Percentiles rank a stretch among this genome's conserved stretches.
phyloP scores from a whole-genome alignment of 2,888 invertebrate genomes.

The Drosophila limbata region DNA sequence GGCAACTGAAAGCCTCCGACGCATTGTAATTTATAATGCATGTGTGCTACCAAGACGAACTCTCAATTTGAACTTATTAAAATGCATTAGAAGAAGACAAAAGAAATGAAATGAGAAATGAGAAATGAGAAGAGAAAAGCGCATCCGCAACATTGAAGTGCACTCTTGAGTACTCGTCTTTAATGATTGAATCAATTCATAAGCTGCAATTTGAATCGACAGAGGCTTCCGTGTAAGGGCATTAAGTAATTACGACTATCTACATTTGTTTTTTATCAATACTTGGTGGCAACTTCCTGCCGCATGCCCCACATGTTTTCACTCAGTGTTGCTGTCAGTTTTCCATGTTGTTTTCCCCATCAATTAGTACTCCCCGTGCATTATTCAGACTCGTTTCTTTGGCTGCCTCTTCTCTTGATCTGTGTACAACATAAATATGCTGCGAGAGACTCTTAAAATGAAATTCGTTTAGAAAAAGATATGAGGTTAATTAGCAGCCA shows the following conservation, averaged over 20 bases:
- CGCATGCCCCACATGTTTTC: constrained; percentile 51
- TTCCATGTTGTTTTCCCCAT: constrained; percentile 49
- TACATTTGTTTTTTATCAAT: constrained; percentile 49
- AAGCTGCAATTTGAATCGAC: constrained; percentile 30
- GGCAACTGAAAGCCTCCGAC: constrained; percentile 30
- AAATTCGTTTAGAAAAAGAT: background rate
- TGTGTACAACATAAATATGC: constrained; percentile 36
- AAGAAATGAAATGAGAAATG: background rate
- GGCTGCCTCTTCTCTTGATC: constrained; percentile 12
- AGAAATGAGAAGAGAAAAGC: constrained; percentile 9
- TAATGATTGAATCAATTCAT: constrained; percentile 38
- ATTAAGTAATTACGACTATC: constrained; percentile 49
- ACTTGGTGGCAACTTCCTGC: constrained; percentile 51
- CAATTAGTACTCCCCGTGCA: constrained; percentile 65
- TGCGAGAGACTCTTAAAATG: constrained; percentile 27
- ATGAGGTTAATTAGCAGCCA: constrained; percentile 67
- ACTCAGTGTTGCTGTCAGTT: constrained; percentile 43
- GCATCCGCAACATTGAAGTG: constrained; percentile 48
- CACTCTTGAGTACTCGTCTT: constrained; percentile 24
- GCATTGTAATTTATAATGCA: constrained; percentile 54
- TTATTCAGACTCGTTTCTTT: constrained; percentile 46
- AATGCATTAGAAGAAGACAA: constrained; percentile 37
- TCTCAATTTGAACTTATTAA: constrained; percentile 29
- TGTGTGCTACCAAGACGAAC: constrained; percentile 21
- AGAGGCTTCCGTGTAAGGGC: constrained; percentile 46